These are phyloP conservation scores for Dryoscopus gambensis DNA, from an alignment of 2,113 vertebrate genomes.

Conservation along the genomic window DNA sequence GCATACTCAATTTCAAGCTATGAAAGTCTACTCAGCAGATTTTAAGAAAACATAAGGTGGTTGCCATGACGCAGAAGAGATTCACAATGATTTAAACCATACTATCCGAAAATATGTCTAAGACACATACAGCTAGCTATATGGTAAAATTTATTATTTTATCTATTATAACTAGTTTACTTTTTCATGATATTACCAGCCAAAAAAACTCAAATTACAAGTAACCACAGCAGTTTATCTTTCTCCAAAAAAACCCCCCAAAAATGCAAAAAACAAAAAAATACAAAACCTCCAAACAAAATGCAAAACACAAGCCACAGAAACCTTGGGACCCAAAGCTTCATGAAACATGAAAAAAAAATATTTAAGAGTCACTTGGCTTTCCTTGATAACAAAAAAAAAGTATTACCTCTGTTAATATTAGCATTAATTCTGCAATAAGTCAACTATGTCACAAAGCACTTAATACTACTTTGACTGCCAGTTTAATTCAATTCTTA, in stretches of 20 bases:
- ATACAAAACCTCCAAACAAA: too few species aligned
- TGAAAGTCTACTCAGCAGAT: not conserved
- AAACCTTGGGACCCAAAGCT: not conserved
- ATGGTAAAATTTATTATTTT: not conserved
- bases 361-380: not conserved
- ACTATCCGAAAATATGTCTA: not conserved
- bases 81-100: not conserved
- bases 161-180: not conserved
- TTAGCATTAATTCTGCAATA: not conserved
- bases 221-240: not conserved
- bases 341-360: not conserved
- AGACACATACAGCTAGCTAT: not conserved
- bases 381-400: not conserved
- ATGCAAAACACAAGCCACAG: not conserved
- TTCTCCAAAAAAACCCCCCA: not conserved
- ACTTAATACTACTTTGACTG: not conserved
- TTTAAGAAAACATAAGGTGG: not conserved
- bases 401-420: not conserved
- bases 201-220: not conserved
- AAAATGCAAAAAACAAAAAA: too few species aligned
- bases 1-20: not conserved
- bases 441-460: not conserved
- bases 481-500: not conserved
- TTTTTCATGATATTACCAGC: not conserved
- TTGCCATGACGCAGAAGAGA: not conserved